Evolutionary conservation across 2,113 vertebrate genomes (phyloP).

Genomic region (Pterocles gutturalis): DNA sequence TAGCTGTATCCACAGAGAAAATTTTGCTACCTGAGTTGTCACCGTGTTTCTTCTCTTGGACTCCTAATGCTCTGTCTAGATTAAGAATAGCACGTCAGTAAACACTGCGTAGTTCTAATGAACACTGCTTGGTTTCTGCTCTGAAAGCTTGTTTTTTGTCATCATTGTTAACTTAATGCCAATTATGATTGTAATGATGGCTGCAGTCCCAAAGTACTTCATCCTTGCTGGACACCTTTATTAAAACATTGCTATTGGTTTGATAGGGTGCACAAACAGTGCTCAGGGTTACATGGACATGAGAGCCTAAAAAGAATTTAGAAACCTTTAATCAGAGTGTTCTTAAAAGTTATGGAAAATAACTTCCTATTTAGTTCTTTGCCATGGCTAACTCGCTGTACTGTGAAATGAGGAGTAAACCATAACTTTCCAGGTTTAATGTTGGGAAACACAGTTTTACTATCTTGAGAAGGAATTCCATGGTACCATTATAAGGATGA

Average conservation of each 20-base stretch:
- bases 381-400: not conserved
- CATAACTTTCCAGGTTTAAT: not conserved
- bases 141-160: not conserved
- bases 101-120: not conserved
- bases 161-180: not conserved
- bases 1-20: not conserved
- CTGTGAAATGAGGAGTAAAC: not conserved
- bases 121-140: not conserved
- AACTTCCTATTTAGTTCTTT: not conserved
- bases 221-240: not conserved
- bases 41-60: not conserved
- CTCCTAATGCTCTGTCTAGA: not conserved
- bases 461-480: not conserved
- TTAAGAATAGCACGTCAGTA: not conserved
- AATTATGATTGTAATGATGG: conserved; percentile 6
- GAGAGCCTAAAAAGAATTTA: not conserved
- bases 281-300: not conserved
- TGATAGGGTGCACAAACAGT: not conserved
- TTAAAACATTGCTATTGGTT: not conserved
- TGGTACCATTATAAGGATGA: not conserved
- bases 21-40: not conserved
- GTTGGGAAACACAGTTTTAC: not conserved
- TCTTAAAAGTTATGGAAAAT: not conserved
- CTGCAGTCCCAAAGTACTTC: not conserved
- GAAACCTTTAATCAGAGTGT: not conserved